phyloP scores from a whole-genome alignment of 2,888 invertebrate species.

The Strigamia transsilvanica region DNA sequence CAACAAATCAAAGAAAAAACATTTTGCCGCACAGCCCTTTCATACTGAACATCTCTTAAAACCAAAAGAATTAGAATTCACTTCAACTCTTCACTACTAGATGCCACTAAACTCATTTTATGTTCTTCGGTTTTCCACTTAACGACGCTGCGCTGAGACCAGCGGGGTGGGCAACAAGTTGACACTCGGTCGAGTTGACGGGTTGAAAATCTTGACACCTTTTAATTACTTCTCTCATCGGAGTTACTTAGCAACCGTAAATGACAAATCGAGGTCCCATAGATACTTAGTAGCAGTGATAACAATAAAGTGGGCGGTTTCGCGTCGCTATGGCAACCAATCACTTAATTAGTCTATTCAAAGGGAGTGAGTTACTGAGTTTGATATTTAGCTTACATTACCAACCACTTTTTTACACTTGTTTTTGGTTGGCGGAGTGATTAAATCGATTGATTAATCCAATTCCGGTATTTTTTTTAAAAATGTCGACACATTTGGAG shows the following conservation, averaged over 20 bases:
- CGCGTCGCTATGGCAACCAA: neutral
- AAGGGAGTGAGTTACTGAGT: neutral
- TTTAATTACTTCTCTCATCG: neutral
- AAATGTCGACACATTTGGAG: neutral
- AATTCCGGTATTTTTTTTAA: neutral
- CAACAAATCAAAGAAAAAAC: no score
- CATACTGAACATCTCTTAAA: neutral
- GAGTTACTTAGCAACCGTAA: neutral
- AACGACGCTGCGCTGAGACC: neutral
- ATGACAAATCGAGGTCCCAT: neutral
- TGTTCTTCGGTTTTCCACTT: neutral
- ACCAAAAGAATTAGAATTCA: neutral
- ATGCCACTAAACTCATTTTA: neutral
- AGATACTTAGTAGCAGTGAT: conserved; percentile 24
- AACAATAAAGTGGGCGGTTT: conserved; percentile 24
- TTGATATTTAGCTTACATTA: neutral
- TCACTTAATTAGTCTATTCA: neutral
- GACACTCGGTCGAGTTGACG: neutral
- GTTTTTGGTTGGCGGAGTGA: neutral
- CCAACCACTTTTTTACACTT: neutral
- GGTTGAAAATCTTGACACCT: neutral
- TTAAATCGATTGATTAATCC: neutral
- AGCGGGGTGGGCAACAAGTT: neutral
- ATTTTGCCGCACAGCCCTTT: no score
- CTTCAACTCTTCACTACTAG: neutral